Conservation (phyloP, 2,797 vertebrate species). For the Sciaenops ocellatus region DNA sequence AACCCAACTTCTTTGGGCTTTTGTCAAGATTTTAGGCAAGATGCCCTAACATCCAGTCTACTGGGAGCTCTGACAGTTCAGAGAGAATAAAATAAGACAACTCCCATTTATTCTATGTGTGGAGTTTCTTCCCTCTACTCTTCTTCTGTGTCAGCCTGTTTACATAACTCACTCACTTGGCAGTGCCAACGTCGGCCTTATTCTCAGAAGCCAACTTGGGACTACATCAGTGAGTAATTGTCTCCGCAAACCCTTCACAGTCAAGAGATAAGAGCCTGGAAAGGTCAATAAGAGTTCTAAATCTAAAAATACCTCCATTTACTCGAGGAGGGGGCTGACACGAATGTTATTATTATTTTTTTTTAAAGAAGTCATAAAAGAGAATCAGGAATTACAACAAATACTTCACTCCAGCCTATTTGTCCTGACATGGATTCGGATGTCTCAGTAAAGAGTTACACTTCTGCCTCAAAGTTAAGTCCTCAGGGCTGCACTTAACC, state of each 20-base stretch:
- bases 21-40: constrained; percentile 34
- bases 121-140: constrained; percentile 17
- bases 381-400: constrained; percentile 52
- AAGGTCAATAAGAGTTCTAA: constrained; percentile 60
- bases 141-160: constrained; percentile 51
- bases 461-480: constrained; percentile 52
- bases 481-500: constrained; percentile 57
- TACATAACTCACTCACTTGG: constrained; percentile 64
- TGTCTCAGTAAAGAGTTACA: constrained; percentile 53
- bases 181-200: constrained; percentile 55
- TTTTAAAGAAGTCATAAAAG: constrained; percentile 37
- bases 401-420: constrained; percentile 36
- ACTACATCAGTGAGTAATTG: constrained; percentile 70
- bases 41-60: constrained; percentile 26
- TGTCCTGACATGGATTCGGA: constrained; percentile 52
- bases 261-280: constrained; percentile 49
- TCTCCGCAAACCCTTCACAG: constrained; percentile 57
- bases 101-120: constrained; percentile 32
- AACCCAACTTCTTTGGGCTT: constrained; percentile 18
- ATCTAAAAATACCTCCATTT: constrained; percentile 61
- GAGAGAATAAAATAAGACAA: constrained; percentile 41
- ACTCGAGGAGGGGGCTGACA: constrained; percentile 31
- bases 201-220: constrained; percentile 63
- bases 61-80: constrained; percentile 29
- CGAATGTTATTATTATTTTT: constrained; percentile 32